phyloP scores from a whole-genome alignment of 2,113 vertebrate genomes.

The Neofelis nebulosa region DNA sequence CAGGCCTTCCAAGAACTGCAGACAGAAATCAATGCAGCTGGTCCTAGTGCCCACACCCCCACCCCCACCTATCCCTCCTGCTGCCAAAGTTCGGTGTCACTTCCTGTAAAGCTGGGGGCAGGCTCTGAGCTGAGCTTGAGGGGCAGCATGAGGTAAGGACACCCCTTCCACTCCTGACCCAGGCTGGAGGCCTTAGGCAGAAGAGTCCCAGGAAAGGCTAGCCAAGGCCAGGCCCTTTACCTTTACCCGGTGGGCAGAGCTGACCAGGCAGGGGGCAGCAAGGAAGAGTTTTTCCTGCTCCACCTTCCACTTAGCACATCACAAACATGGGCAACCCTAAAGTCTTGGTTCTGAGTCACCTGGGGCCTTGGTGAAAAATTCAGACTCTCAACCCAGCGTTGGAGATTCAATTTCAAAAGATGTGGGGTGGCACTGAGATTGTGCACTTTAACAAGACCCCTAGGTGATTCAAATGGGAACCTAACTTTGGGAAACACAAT shows the following conservation, averaged over 20 bases:
- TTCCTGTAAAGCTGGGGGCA: not conserved
- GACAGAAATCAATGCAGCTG: conserved; percentile 71
- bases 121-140: not conserved
- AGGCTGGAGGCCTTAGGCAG: not conserved
- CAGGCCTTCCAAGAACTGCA: conserved; percentile 72
- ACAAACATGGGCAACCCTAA: accelerated
- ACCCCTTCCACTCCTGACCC: not conserved
- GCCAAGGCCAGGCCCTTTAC: not conserved
- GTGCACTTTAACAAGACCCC: not conserved
- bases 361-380: not conserved
- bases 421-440: not conserved
- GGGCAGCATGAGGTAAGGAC: not conserved
- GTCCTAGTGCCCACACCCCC: conserved; percentile 3
- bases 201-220: not conserved
- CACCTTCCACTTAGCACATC: not conserved
- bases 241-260: not conserved
- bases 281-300: not conserved
- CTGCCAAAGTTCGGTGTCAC: conserved; percentile 49
- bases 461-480: not conserved
- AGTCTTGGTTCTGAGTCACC: not conserved
- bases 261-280: not conserved
- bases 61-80: not conserved
- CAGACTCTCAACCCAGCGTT: not conserved
- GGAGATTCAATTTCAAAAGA: not conserved
- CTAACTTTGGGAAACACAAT: not conserved